Percentiles rank a stretch among this genome's conserved stretches.
Evolutionary conservation across 2,888 invertebrate genomes (phyloP).

Genomic region (Acanthosepion esculentum): DNA sequence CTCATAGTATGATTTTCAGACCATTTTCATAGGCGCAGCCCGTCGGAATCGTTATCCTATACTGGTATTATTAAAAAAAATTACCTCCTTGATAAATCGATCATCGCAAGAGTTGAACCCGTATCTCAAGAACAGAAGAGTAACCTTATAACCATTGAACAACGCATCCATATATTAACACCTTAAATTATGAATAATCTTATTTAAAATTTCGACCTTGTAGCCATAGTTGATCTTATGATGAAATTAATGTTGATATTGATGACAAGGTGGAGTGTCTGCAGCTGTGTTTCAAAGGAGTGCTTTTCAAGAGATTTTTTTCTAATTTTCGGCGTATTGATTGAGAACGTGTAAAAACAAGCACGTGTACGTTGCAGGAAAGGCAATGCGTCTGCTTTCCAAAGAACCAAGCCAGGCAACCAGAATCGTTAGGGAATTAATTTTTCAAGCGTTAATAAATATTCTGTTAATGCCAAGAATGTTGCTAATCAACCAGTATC

Average conservation of each 20-base stretch:
- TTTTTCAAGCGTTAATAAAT: background rate
- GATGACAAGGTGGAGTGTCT: background rate
- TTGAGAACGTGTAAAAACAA: background rate
- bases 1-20: too few relatives aligned
- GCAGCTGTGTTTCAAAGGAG: background rate
- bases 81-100: too few relatives aligned
- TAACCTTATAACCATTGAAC: too few relatives aligned
- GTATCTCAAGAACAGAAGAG: too few relatives aligned
- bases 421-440: background rate
- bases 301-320: background rate
- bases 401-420: background rate
- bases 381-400: background rate
- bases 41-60: too few relatives aligned
- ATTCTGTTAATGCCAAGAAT: background rate
- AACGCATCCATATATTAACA: too few relatives aligned
- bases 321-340: background rate
- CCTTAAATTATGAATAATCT: too few relatives aligned
- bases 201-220: too few relatives aligned
- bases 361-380: background rate
- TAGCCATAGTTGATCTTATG: too few relatives aligned
- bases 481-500: background rate
- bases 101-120: too few relatives aligned
- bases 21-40: too few relatives aligned
- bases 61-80: too few relatives aligned
- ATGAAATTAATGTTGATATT: background rate